Evolutionary conservation across 1,140 invertebrate genomes (phyloP).

Genomic region (Bombus superbus): DNA sequence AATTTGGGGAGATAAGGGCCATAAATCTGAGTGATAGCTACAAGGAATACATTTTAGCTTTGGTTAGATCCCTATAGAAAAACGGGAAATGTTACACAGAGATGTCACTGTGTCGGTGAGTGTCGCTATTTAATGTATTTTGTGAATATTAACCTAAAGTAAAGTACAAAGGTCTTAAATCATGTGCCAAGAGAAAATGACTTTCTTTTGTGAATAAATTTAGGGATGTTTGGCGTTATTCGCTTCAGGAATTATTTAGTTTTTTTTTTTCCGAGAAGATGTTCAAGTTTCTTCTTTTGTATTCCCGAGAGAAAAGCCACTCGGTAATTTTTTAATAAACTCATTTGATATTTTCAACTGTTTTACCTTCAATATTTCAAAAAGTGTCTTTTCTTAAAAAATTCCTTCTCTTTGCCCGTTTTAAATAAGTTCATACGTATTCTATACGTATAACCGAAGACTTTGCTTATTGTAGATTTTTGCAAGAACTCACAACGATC

Average conservation of each 20-base stretch:
- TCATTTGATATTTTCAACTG: background rate
- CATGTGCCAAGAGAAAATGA: background rate
- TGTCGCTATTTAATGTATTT: background rate
- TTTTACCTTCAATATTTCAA: background rate
- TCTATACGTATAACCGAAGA: too few species aligned
- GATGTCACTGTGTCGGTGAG: background rate
- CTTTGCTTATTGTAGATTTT: background rate
- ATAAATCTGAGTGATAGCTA: background rate
- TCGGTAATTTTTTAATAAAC: background rate
- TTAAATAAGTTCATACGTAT: background rate
- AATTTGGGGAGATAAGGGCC: slow-evolving; percentile 1
- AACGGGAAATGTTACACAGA: background rate
- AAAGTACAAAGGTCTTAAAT: background rate
- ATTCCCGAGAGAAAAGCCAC: background rate
- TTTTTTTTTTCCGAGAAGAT: background rate
- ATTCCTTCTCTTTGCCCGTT: background rate
- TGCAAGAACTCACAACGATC: background rate
- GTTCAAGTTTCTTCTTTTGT: background rate
- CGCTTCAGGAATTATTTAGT: background rate
- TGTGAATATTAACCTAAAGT: background rate
- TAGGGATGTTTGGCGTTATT: background rate
- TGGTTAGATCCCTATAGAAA: background rate
- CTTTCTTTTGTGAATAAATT: background rate
- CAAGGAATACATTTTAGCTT: background rate
- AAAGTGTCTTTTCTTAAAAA: background rate